Evolutionary conservation across 2,888 invertebrate species (phyloP), one percentile per base, ranked within the genome.

Genomic region (Diplazon laetatorius): DNA sequence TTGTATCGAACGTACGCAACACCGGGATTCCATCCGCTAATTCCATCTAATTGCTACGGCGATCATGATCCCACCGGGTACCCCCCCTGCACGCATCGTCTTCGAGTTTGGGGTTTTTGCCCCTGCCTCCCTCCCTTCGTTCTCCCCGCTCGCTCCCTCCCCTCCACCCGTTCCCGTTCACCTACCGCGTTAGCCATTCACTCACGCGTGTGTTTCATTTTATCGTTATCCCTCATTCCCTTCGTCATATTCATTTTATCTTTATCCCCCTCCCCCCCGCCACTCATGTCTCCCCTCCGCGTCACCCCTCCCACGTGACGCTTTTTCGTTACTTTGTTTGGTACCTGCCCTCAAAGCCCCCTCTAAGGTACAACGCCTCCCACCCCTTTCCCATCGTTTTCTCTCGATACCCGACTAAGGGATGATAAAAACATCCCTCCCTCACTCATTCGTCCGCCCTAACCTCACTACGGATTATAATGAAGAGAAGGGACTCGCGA

Each of bases 341-440:
- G 88, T 89, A 89, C 88, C 89, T 89, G 89, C 85, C 85, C n/a
- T n/a, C n/a, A n/a, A 81, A 84, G 86, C 84, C 81, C 80, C 84
- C 80, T n/a, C n/a, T n/a, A 83, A 87, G 86, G 86, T 87, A 87
- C 85, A 85, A 80, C 82, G 82, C 76, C 30, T 5, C 6, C 30
- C 4, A 6, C 30, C 30, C 30, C 4, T 30, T 6, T 30, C 30
- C 30, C 62, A 59, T n/a, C 30, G 20, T 50, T 62, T 59, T 60
- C 8, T 42, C 30, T 46, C 30, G 42, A 39, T 42, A 55, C 22
- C 18, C 42, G 16, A 30, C 37, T 20, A 46, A 39, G 69, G 48
- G 65, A 71, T 55, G 59, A 63, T 50, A 37, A 57, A 71, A 57
- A 39, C 55, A 44, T 57, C 62, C 14, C n/a, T 12, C 50, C 16